Evolutionary conservation across 2,888 invertebrate genomes (phyloP).

Genomic region (Hyposoter dolosus): DNA sequence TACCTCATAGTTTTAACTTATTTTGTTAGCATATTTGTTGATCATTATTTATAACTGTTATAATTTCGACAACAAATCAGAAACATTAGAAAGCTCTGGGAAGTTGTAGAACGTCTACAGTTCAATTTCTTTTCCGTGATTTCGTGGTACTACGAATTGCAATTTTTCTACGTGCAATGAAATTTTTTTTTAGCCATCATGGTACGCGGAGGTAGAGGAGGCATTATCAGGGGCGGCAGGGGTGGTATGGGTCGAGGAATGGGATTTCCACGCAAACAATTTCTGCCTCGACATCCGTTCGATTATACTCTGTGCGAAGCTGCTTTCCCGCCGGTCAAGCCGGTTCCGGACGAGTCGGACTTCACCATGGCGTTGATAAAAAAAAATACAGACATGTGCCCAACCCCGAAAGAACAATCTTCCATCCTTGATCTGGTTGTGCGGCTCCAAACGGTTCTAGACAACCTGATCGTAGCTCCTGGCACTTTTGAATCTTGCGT

Average conservation of each 20-base stretch:
- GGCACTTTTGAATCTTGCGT: conserved; percentile 98
- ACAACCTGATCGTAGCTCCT: conserved; percentile 97
- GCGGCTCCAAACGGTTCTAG: conserved; percentile 97
- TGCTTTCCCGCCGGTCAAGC: conserved; percentile 94
- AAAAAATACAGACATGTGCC: conserved; percentile 96
- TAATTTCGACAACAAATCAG: too few relatives aligned
- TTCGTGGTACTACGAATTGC: not conserved
- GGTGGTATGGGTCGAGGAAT: conserved; percentile 89
- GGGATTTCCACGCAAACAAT: conserved; percentile 88
- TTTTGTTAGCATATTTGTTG: too few relatives aligned
- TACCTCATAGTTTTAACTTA: too few relatives aligned
- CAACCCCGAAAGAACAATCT: conserved; percentile 95
- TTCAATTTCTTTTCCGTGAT: not conserved
- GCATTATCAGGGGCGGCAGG: conserved; percentile 89
- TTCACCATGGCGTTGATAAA: conserved; percentile 96
- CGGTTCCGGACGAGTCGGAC: conserved; percentile 93
- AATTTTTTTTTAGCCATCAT: conserved; percentile 82
- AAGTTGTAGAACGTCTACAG: too few relatives aligned
- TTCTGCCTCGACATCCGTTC: conserved; percentile 92
- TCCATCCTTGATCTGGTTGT: conserved; percentile 97
- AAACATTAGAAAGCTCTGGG: too few relatives aligned
- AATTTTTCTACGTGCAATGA: too few relatives aligned
- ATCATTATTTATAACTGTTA: too few relatives aligned
- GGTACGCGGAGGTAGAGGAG: conserved; percentile 89
- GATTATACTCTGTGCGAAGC: conserved; percentile 95